A percentile compares a stretch with the other conserved stretches of the same genome.
phyloP scores from a whole-genome alignment of 2,113 vertebrate genomes.

The Rutilus rutilus region DNA sequence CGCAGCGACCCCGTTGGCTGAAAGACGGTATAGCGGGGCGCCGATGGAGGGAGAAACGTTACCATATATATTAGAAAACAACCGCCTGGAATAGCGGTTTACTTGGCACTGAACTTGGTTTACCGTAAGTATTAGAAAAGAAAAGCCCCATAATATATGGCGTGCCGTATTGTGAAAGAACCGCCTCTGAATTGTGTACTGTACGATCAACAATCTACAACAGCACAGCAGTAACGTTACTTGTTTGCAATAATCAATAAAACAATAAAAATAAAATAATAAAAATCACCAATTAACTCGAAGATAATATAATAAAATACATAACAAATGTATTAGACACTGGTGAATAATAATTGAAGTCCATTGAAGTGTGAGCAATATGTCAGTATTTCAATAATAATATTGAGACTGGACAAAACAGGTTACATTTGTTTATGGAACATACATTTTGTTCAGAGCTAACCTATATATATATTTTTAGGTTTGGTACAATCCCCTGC shows the following conservation, averaged over 20 bases:
- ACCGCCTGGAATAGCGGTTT: not conserved
- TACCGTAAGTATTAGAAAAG: not conserved
- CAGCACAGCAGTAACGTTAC: not conserved
- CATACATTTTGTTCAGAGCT: not conserved
- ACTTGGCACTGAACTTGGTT: not conserved
- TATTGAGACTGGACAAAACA: not conserved
- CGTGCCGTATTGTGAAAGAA: not conserved
- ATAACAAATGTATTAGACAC: too few relatives aligned
- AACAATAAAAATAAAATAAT: too few relatives aligned
- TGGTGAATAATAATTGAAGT: too few relatives aligned
- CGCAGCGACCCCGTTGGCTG: slow-evolving; percentile 77
- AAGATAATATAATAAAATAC: too few relatives aligned
- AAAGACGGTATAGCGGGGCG: slow-evolving; percentile 60
- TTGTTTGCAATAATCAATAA: too few relatives aligned
- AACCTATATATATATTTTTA: not conserved
- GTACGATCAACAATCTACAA: not conserved
- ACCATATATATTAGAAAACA: not conserved
- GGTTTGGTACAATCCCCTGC: not conserved
- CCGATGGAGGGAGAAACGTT: slow-evolving; percentile 58
- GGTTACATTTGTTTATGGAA: not conserved
- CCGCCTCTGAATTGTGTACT: not conserved
- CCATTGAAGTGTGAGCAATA: too few relatives aligned
- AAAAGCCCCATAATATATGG: not conserved
- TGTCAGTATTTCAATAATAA: too few relatives aligned
- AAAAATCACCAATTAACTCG: too few relatives aligned